Base-by-base conservation (phyloP, 2,888 invertebrate species). In the Arrhopalites spinosus region DNA sequence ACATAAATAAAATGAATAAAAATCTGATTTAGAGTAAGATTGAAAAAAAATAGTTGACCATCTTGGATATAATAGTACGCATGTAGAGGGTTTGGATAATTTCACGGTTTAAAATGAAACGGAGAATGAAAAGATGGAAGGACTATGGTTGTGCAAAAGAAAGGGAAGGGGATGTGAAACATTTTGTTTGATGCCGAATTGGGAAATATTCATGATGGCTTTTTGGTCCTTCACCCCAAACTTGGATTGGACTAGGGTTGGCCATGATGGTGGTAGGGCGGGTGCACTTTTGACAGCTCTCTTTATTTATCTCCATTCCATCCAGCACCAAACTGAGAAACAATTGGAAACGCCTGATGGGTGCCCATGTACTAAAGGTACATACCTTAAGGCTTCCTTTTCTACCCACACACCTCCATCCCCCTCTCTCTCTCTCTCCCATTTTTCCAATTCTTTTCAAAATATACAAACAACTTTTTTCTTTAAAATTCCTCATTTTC, bases 241-340 rank as follows among this genome's bases (percentile, higher is more conserved):
- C 43, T 50, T 69, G 72, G 74, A 77, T 77, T 74, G 77, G 77
- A 56, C 64, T 71, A 56, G 59, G 45, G 36, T 30, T 36, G 30
- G 68, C 63, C 61, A 8, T 72, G 56, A 77, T 77, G 77, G 77
- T 75, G 77, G 66, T 68, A 61, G 77, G 77, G 77, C 77, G 77
- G 75, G 61, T 72, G 53, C 43, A 59, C 59, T 67, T 36, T n/a
- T 76, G 76, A 76, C 76, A 76, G 76, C 69, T 76, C 68, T 76
- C 70, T 61, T 11, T 36, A 3, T 36, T 36, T 53, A 25, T 72
- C 61, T 72, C 61, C 61, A 72, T 72, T 45, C n/a, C n/a, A n/a
- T 72, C 45, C 63, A 36, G 43, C 63, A 61, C 71, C 71, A 72
- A 63, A 72, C 45, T 36, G 36, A 36, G 36, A 36, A 36, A 61